Evolutionary conservation across 2,797 vertebrate species (phyloP).

Genomic region (Cuculus canorus): DNA sequence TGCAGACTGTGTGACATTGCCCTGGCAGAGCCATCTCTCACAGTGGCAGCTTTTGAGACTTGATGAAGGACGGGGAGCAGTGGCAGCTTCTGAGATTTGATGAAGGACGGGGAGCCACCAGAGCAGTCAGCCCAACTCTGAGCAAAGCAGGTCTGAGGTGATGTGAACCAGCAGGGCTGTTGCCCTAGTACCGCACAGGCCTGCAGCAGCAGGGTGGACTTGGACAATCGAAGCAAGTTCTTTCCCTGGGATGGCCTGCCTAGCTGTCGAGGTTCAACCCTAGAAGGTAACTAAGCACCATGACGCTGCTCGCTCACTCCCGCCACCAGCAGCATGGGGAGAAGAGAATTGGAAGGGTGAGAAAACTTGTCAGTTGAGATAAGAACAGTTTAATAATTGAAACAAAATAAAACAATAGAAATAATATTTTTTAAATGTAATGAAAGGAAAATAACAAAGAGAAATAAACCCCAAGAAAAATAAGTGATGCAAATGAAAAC

Average conservation of each 20-base stretch:
- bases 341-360: no score
- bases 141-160: not conserved
- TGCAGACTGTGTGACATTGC: not conserved
- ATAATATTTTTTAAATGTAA: no score
- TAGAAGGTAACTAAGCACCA: not conserved
- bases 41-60: not conserved
- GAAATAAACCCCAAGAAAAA: no score
- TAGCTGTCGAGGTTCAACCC: not conserved
- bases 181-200: rapidly evolving
- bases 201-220: not conserved
- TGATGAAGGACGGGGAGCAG: rapidly evolving
- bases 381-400: no score
- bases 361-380: no score
- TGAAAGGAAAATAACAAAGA: no score
- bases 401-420: no score
- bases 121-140: not conserved
- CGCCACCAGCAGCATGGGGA: no score
- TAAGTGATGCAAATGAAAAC: no score
- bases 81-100: not conserved
- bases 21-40: rapidly evolving
- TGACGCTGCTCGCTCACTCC: not conserved
- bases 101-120: not conserved
- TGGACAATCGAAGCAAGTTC: not conserved
- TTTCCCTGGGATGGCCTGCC: rapidly evolving
- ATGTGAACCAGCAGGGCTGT: not conserved